Percentiles rank a stretch among this genome's conserved stretches.
These are phyloP conservation scores for Porites divaricata DNA, from an alignment of 92 coral and sea anemone species.

Conservation along the genomic window DNA sequence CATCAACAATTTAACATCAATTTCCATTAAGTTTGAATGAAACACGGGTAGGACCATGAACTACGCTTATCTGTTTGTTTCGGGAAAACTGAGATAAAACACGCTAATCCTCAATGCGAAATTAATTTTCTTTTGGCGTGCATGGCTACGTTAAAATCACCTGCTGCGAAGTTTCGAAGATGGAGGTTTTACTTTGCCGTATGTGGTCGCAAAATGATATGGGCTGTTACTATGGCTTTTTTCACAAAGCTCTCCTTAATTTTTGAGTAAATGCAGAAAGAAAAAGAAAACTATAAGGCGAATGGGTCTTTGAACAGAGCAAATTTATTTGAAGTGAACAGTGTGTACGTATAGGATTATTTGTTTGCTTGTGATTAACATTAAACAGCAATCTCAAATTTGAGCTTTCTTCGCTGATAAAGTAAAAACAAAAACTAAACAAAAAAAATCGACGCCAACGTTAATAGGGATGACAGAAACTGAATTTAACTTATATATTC, in stretches of 20 bases:
- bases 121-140: conserved; percentile 21
- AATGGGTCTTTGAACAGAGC: background rate
- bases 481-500: background rate
- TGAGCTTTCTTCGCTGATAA: background rate
- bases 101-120: conserved; percentile 24
- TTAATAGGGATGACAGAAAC: background rate
- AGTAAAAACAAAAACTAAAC: background rate
- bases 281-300: background rate
- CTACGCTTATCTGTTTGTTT: background rate
- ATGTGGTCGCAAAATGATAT: conserved; percentile 22
- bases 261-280: background rate
- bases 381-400: conserved; percentile 21
- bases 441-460: background rate
- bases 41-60: background rate
- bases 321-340: conserved; percentile 7
- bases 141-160: background rate
- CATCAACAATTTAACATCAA: conserved; percentile 12
- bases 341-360: conserved; percentile 19
- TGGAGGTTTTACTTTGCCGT: background rate
- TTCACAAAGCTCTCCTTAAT: background rate
- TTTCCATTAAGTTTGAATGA: conserved; percentile 30
- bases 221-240: conserved; percentile 18
- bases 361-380: conserved; percentile 33
- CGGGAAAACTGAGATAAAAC: background rate
- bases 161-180: conserved; percentile 16